Percentiles rank a stretch among this genome's conserved stretches.
These are phyloP conservation scores for Erebia ligea DNA, from an alignment of 2,888 invertebrate genomes.

Conservation along the genomic window DNA sequence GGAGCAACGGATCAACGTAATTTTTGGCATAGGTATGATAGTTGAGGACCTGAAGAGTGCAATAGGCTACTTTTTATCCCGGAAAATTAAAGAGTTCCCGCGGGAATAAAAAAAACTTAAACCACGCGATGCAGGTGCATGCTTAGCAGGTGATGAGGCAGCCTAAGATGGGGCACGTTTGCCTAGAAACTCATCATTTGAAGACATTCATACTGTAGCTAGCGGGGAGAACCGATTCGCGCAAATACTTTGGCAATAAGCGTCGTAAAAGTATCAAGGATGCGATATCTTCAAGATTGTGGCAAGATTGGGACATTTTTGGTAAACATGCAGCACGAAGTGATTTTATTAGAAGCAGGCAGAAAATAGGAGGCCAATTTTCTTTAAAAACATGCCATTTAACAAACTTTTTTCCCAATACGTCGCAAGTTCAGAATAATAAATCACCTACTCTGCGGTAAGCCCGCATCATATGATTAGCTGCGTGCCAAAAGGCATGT, in stretches of 20 bases:
- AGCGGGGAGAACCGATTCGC: background rate
- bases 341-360: background rate
- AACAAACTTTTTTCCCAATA: background rate
- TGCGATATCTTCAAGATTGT: background rate
- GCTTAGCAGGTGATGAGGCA: too few relatives aligned
- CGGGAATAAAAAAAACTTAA: too few relatives aligned
- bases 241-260: background rate
- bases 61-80: too few relatives aligned
- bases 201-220: too few relatives aligned
- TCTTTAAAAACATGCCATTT: background rate
- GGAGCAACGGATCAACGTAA: too few relatives aligned
- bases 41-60: too few relatives aligned
- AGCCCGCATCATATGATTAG: background rate
- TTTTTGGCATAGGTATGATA: too few relatives aligned
- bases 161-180: too few relatives aligned
- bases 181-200: too few relatives aligned
- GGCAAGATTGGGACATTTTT: background rate
- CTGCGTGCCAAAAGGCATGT: constrained; percentile 1
- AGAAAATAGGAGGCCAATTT: background rate
- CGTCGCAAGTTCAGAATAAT: background rate
- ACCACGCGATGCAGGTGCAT: too few relatives aligned
- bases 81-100: too few relatives aligned
- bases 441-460: background rate
- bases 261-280: background rate
- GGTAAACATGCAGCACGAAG: background rate